phyloP scores from a whole-genome alignment of 2,888 invertebrate genomes.

The Apodemia hepburni region DNA sequence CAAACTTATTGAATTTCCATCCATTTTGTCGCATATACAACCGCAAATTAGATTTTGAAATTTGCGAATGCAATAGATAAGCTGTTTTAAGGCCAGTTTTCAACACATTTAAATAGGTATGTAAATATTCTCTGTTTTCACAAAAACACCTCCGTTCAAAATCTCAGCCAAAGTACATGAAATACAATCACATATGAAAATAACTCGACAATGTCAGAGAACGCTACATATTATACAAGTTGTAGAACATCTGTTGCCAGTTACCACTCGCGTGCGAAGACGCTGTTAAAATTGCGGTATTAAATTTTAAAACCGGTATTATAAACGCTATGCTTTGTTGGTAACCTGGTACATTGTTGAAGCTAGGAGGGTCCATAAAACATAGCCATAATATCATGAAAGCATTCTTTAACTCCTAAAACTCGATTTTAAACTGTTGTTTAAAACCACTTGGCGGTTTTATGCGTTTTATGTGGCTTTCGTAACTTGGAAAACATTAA shows the following conservation, averaged over 20 bases:
- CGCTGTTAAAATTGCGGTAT: slow-evolving; percentile 47
- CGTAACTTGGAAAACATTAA: background rate
- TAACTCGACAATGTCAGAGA: slow-evolving; percentile 8
- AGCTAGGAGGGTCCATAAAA: slow-evolving; percentile 50
- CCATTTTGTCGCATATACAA: too few relatives aligned
- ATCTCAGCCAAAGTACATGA: background rate
- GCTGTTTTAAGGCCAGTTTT: too few relatives aligned
- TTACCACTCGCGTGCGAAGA: slow-evolving; percentile 14
- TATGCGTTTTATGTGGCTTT: slow-evolving; percentile 5
- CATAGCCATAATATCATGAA: slow-evolving; percentile 43
- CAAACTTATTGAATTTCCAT: too few relatives aligned
- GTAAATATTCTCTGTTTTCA: background rate
- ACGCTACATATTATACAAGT: slow-evolving; percentile 15
- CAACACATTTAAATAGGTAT: too few relatives aligned
- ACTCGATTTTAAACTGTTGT: slow-evolving; percentile 11
- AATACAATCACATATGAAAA: slow-evolving; percentile 10
- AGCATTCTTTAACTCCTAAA: slow-evolving; percentile 11
- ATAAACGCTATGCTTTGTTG: slow-evolving; percentile 46
- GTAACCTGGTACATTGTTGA: slow-evolving; percentile 44
- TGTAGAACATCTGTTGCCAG: slow-evolving; percentile 29
- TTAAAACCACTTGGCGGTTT: slow-evolving; percentile 8
- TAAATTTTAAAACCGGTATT: slow-evolving; percentile 60
- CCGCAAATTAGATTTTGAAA: too few relatives aligned
- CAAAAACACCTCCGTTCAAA: background rate
- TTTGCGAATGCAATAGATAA: too few relatives aligned